Conservation (phyloP, 2,113 vertebrate species). For the Accipiter cooperii region DNA sequence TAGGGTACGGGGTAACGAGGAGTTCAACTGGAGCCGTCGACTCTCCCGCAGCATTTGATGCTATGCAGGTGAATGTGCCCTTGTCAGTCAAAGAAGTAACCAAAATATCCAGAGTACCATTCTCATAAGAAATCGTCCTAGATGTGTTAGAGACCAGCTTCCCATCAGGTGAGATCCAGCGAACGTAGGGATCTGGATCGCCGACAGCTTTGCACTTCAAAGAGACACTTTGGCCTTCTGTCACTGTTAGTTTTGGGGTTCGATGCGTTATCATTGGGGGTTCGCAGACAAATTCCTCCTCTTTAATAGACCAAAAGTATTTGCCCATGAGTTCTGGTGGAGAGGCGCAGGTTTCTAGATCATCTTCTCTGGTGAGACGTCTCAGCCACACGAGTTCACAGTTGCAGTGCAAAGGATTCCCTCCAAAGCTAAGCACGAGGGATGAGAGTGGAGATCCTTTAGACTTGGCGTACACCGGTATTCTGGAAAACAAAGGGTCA, state of each 20-base stretch:
- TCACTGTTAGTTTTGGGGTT: conserved; percentile 68
- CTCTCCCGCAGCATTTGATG: conserved; percentile 91
- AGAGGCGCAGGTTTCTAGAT: conserved; percentile 91
- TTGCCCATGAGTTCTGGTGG: conserved; percentile 84
- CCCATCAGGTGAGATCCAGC: conserved; percentile 91
- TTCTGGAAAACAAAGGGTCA: conserved; percentile 87
- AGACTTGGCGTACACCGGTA: conserved; percentile 88
- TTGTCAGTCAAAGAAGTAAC: conserved; percentile 73
- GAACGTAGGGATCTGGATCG: conserved; percentile 88
- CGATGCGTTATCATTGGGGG: conserved; percentile 90
- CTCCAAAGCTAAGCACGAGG: conserved; percentile 88
- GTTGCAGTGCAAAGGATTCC: conserved; percentile 93
- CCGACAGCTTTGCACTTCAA: conserved; percentile 93
- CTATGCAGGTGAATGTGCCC: conserved; percentile 90
- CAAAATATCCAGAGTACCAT: conserved; percentile 89
- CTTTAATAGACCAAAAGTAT: conserved; percentile 93
- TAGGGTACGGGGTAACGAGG: conserved; percentile 73
- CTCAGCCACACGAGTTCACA: conserved; percentile 92
- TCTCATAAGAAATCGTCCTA: conserved; percentile 80
- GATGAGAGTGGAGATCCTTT: conserved; percentile 81
- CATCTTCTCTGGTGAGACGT: conserved; percentile 87
- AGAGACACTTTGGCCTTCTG: conserved; percentile 78
- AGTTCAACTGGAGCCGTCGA: conserved; percentile 87
- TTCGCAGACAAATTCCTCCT: conserved; percentile 95
- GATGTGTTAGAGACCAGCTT: conserved; percentile 86